Conservation (phyloP, 2,888 invertebrate species). For the Thyatira batis region DNA sequence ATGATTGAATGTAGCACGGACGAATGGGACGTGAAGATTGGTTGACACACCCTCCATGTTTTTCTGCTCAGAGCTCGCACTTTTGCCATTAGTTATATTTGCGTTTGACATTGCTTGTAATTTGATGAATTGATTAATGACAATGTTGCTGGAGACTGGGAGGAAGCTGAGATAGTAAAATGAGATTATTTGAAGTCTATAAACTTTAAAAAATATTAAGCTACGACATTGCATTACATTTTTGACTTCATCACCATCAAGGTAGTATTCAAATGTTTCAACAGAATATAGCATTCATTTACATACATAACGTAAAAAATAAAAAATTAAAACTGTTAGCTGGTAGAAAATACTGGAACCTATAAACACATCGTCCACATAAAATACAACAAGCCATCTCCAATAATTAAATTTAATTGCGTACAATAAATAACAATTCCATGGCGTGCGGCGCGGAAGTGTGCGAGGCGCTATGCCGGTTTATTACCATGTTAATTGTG, state of each 20-base stretch:
- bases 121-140: no score
- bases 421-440: constrained; percentile 29
- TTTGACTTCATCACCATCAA: no score
- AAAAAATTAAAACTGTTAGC: no score
- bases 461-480: constrained; percentile 8
- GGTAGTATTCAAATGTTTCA: no score
- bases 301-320: no score
- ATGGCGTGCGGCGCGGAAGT: constrained; percentile 20
- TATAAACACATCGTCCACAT: background rate
- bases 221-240: no score
- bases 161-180: no score
- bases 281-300: no score
- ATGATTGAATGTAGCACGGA: background rate
- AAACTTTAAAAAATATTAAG: no score
- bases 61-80: background rate
- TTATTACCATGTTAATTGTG: constrained; percentile 29
- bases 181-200: no score
- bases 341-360: background rate
- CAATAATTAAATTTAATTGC: constrained; percentile 50
- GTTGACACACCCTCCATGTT: background rate
- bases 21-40: background rate
- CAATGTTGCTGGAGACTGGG: no score
- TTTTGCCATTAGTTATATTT: background rate
- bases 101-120: background rate
- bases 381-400: constrained; percentile 20